Evolutionary conservation across 2,888 invertebrate species (phyloP), one percentile per base, ranked within the genome.

Genomic region (Latheticus oryzae): DNA sequence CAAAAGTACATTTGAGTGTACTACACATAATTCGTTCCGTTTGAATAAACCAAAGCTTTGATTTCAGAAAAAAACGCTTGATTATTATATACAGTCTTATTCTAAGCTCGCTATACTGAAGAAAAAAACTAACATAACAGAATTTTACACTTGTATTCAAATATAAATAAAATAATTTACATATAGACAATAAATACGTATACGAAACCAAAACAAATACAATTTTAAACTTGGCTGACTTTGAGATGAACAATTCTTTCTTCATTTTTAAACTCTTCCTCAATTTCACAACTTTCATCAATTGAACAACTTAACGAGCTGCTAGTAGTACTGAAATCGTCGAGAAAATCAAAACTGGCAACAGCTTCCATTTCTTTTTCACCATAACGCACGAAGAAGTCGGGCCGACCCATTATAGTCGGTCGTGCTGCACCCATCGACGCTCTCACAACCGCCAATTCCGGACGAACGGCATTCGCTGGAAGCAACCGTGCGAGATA

Each of bases 331-430:
- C 74, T 73, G 69, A 88, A 78, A 71, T 87, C 87, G 78, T 90
- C 87, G 69, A 91, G 84, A 82, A 91, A 91, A 81, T 90, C 90
- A 81, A 91, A 91, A 69, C 85, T 86, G 61, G 90, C 87, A 67
- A 91, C 88, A 61, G 90, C 90, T 74, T 89, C 90, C 61, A 84
- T 83, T 75, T 91, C 90, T 73, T 87, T 85, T 68, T 88, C 88
- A 37, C 90, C 90, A 81, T 85, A 91, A 67, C 90, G 85, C 60
- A 88, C 86, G 83, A 85, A 91, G 82, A 91, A 88, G 72, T 89
- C 89, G 63, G 86, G 85, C 58, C 90, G 84, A 68, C 88, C 90
- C 72, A 91, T 85, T 80, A 91, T 89, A 73, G 88, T 87, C 38
- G 89, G 87, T 53, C 91, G 79, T 7, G 72, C 66, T 50, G 83